Conservation (phyloP, 2,888 invertebrate genomes). For the Argyresthia goedartella region DNA sequence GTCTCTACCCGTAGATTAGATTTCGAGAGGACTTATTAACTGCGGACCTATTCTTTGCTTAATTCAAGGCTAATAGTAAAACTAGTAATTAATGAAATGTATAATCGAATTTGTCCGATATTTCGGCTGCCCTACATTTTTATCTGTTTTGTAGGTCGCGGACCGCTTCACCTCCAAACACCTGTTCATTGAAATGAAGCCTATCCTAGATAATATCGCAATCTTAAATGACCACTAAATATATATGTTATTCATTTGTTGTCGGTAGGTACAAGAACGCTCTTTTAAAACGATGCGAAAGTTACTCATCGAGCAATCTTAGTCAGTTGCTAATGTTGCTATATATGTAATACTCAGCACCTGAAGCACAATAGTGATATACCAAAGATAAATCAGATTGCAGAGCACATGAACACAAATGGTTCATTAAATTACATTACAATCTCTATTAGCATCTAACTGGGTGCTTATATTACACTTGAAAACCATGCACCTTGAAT, state of each 20-base stretch:
- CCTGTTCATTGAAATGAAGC: constrained; percentile 41
- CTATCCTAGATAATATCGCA: constrained; percentile 37
- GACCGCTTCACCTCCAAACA: constrained; percentile 37
- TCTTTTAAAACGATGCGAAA: too few relatives aligned
- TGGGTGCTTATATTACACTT: constrained; percentile 17
- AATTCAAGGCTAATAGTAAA: too few relatives aligned
- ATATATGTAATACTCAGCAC: not conserved
- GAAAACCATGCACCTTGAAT: constrained; percentile 34
- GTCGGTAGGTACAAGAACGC: too few relatives aligned
- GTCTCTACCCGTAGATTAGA: too few relatives aligned
- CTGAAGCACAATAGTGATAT: not conserved
- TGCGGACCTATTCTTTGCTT: too few relatives aligned
- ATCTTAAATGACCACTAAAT: constrained; percentile 10
- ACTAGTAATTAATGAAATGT: too few relatives aligned
- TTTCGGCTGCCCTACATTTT: constrained; percentile 26
- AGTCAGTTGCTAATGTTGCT: too few relatives aligned
- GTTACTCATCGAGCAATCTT: too few relatives aligned
- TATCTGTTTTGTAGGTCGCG: constrained; percentile 30
- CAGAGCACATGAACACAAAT: not conserved
- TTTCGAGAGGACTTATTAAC: too few relatives aligned
- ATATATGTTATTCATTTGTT: too few relatives aligned
- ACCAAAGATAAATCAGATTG: not conserved
- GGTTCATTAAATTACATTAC: too few relatives aligned
- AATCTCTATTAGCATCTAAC: not conserved
- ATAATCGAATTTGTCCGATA: too few relatives aligned